Conservation (phyloP, 2,888 invertebrate species). For the Corbicula japonica region DNA sequence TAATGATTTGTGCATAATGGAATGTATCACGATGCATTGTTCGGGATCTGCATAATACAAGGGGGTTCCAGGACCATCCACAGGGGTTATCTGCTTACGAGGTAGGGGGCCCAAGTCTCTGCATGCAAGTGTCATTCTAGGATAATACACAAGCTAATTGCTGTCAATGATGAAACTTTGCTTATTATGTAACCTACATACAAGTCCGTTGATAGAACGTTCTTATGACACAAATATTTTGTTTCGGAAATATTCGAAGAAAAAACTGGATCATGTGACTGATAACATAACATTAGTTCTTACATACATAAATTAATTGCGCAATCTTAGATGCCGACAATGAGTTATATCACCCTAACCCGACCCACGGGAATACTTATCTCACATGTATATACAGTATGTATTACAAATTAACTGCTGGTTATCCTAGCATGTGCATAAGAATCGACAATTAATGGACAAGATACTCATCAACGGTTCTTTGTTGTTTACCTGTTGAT, state of each 20-base stretch:
- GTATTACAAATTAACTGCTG: not conserved
- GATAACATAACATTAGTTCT: too few relatives aligned
- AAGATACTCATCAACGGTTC: constrained; percentile 5
- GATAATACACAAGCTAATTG: constrained; percentile 34
- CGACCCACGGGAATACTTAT: constrained; percentile 12
- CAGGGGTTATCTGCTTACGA: not conserved
- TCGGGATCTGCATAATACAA: not conserved
- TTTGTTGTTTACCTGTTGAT: constrained; percentile 9
- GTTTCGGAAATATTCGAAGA: too few relatives aligned
- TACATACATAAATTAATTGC: too few relatives aligned
- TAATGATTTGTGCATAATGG: constrained; percentile 13
- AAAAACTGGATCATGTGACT: too few relatives aligned
- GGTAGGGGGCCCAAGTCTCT: constrained; percentile 6
- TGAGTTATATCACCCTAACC: not conserved
- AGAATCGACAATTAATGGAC: constrained; percentile 19
- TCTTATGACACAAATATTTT: too few relatives aligned
- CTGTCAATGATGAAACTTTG: too few relatives aligned
- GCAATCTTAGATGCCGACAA: not conserved
- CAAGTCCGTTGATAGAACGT: too few relatives aligned
- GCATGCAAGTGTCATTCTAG: constrained; percentile 14
- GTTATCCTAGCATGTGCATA: constrained; percentile 8
- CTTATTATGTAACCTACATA: too few relatives aligned
- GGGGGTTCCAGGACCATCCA: not conserved
- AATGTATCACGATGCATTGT: constrained; percentile 28
- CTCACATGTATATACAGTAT: constrained; percentile 8